Percentiles rank a stretch among this genome's conserved stretches.
These are phyloP conservation scores for Microtus oregoni DNA, from an alignment of 2,113 vertebrate genomes.

Conservation along the genomic window DNA sequence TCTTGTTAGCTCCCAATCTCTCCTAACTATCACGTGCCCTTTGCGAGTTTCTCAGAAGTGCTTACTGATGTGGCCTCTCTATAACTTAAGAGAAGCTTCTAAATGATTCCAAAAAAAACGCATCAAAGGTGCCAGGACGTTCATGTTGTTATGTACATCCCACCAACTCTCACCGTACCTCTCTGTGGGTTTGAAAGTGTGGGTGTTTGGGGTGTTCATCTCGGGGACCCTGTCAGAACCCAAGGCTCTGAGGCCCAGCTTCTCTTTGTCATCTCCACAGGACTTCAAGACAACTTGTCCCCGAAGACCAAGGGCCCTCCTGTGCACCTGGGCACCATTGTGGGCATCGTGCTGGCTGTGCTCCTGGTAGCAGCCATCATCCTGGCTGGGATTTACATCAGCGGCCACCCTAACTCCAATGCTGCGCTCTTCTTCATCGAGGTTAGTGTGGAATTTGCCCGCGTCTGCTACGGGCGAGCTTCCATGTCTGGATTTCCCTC, in stretches of 20 bases:
- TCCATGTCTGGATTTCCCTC: rapidly evolving
- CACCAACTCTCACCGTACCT: rapidly evolving
- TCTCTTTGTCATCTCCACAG: slow-evolving; percentile 67
- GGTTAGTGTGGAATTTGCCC: slow-evolving; percentile 83
- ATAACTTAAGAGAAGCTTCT: not conserved
- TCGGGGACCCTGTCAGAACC: not conserved
- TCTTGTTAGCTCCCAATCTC: not conserved
- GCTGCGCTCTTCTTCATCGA: slow-evolving; percentile 95
- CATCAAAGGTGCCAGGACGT: not conserved
- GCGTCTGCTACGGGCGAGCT: rapidly evolving
- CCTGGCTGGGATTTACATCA: slow-evolving; percentile 94
- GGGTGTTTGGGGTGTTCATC: not conserved
- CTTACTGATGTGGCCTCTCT: not conserved
- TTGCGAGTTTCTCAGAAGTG: not conserved
- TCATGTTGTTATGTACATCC: not conserved
- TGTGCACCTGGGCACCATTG: slow-evolving; percentile 91
- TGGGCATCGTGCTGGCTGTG: slow-evolving; percentile 91
- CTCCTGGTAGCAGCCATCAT: slow-evolving; percentile 90
- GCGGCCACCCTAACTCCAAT: slow-evolving; percentile 90
- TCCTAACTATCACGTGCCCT: not conserved
- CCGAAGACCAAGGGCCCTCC: slow-evolving; percentile 80
- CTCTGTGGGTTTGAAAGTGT: not conserved
- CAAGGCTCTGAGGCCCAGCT: not conserved
- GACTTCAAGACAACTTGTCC: slow-evolving; percentile 74
- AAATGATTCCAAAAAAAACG: not conserved